Evolutionary conservation across 2,113 vertebrate species (phyloP), one percentile per base, ranked within the genome.

Genomic region (Cinclus cinclus): DNA sequence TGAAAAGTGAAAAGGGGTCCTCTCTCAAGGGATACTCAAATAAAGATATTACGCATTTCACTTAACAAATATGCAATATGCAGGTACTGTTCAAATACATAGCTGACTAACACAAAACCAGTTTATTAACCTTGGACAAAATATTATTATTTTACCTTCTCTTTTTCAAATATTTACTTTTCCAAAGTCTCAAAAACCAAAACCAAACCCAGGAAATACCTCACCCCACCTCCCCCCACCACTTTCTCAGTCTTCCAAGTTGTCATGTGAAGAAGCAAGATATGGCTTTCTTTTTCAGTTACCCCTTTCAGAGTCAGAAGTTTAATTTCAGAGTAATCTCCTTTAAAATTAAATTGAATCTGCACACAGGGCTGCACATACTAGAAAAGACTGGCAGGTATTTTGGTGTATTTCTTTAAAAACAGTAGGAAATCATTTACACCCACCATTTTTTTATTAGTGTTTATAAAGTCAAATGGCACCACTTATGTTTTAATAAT

Each of bases 401-500:
- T 68, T 81, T 83, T 76, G 22, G 56, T 46, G 10, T 31, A 46
- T 92, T 93, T 87, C 58, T 89, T 74, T 80, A 59, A 83, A 87
- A 92, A 81, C 41, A 50, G 42, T 33, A 73, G 23, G 11, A 80
- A 80, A 74, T 87, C 31, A 53, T 82, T 87, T 77, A 58, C 44
- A 81, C 6, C 17, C 7, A 62, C 44, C 21, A 62, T 52, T 86
- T 93, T 89, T 83, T 82, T 46, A 79, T 87, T 82, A 71, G 35
- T 71, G 44, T 73, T 95, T 94, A 88, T 94, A 83, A 97, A 95
- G 52, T 79, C 55, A 90, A 94, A 83, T 71, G 37, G 47, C 67
- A 95, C 82, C 76, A 91, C 60, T 95, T 91, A 93, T 3, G 7
- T 90, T 96, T 94, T 94, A 95, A 91, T 84, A 91, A 90, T 49